Evolutionary conservation across 1,140 invertebrate genomes (phyloP), one percentile per base, ranked within the genome.

Genomic region (Ostrea edulis): DNA sequence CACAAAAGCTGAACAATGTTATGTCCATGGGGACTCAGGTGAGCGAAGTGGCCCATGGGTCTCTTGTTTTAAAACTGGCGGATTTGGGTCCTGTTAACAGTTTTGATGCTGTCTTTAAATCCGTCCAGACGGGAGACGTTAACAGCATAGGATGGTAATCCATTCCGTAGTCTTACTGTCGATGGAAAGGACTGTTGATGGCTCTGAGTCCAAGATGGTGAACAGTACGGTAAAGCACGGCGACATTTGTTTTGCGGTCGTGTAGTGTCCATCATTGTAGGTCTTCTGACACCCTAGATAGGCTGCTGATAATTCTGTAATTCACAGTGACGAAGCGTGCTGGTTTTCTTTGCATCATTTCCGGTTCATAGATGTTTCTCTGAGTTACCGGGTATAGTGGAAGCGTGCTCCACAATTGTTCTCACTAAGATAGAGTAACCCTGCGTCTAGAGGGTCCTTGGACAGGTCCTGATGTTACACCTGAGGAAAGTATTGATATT

Each of bases 331-430:
- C 86, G 22, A 87, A 29, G 7, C 86, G 12, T 17, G 53, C 86
- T 9, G 77, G 8, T 62, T 25, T 87, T 20, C 71, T 51, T 58
- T 83, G 53, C 25, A 65, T 77, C 53, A 58, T n/a, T 51, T 65
- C 53, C 0, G 62, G 3, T 12, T 82, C 35, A 14, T 84, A 35
- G 44, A 68, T 87, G 81, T 65, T 65, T 14, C 5, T 35, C 12
- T 65, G n/a, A 17, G 54, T 87, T 17, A 22, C 17, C 2, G 55
- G 35, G 81, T 90, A 89, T 58, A 1, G 65, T 77, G 7, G 85
- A 14, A n/a, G 87, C 8, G n/a, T 91, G 88, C 51, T 91, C 85
- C 17, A 87, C n/a, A 2, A 85, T 25, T 8, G 71, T 82, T 58
- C 82, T 54, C 8, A 90, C 81, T 2, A 90, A 44, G 2, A 85